Evolutionary conservation across 1,140 invertebrate species (phyloP).

Genomic region (Anastrepha ludens): DNA sequence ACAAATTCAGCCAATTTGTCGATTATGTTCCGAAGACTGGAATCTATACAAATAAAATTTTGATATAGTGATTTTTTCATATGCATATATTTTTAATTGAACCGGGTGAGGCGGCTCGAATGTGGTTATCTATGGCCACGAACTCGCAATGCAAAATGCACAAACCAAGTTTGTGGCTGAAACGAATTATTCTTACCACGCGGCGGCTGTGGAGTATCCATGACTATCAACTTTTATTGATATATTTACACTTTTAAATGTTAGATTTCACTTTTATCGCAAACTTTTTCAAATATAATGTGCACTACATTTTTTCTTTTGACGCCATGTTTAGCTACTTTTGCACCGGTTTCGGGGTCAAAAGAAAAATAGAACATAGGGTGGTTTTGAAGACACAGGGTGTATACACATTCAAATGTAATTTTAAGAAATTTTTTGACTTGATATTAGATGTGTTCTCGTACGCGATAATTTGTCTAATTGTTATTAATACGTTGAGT

Average conservation of each 20-base stretch:
- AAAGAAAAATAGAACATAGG: not conserved
- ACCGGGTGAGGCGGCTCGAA: not conserved
- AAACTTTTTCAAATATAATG: not conserved
- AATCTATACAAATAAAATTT: constrained; percentile 62
- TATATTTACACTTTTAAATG: not conserved
- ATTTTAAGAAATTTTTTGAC: too few relatives aligned
- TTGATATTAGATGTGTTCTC: too few relatives aligned
- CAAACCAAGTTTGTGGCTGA: not conserved
- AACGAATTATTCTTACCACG: constrained; percentile 13
- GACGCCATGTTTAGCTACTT: constrained; percentile 10
- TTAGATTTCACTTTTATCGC: not conserved
- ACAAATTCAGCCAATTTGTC: constrained; percentile 99
- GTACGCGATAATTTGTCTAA: too few relatives aligned
- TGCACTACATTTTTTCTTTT: not conserved
- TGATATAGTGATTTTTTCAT: not conserved
- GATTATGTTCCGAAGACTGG: constrained; percentile 87
- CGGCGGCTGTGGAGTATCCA: constrained; percentile 3
- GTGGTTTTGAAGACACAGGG: not conserved
- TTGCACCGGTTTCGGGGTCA: not conserved
- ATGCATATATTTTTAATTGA: not conserved
- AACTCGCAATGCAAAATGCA: not conserved
- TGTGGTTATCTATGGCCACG: constrained; percentile 36
- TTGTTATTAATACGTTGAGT: too few relatives aligned
- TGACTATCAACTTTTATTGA: not conserved
- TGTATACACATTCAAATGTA: not conserved